Evolutionary conservation across 1,140 invertebrate species (phyloP).

Genomic region (Xylocopa sonorina): DNA sequence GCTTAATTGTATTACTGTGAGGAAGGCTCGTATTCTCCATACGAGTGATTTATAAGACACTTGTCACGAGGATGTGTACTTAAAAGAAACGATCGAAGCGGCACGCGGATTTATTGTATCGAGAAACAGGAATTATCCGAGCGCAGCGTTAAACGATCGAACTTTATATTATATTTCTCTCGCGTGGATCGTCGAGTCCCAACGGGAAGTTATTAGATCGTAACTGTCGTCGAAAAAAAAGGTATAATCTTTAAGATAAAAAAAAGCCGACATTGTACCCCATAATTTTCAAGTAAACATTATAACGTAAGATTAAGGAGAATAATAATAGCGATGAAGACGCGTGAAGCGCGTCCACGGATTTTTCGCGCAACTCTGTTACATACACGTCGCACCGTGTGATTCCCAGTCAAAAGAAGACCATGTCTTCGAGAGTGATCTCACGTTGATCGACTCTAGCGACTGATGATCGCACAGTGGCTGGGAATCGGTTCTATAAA

Average conservation of each 20-base stretch:
- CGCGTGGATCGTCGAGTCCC: conserved; percentile 9
- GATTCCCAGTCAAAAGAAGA: conserved; percentile 16
- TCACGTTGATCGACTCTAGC: conserved; percentile 3
- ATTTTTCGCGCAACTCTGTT: conserved; percentile 12
- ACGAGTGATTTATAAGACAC: conserved; percentile 52
- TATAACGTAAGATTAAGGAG: conserved; percentile 28
- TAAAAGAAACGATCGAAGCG: conserved; percentile 19
- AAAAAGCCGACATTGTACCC: conserved; percentile 50
- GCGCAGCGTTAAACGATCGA: conserved; percentile 31
- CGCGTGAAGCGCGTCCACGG: conserved; percentile 9
- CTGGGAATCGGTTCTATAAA: conserved; percentile 68
- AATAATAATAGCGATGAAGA: conserved; percentile 13
- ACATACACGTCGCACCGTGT: neutral
- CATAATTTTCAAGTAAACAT: conserved; percentile 36
- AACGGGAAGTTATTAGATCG: conserved; percentile 35
- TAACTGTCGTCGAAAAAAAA: conserved; percentile 35
- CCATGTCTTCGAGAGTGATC: neutral
- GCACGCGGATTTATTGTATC: conserved; percentile 29
- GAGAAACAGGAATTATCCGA: conserved; percentile 2
- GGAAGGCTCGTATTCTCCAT: conserved; percentile 20
- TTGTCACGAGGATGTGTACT: conserved; percentile 33
- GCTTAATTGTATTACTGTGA: neutral
- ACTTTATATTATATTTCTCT: conserved; percentile 55
- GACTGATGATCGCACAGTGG: neutral
- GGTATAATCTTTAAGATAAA: conserved; percentile 49